Base-by-base conservation (phyloP, 2,888 invertebrate genomes). In the Smittia sp. region DNA sequence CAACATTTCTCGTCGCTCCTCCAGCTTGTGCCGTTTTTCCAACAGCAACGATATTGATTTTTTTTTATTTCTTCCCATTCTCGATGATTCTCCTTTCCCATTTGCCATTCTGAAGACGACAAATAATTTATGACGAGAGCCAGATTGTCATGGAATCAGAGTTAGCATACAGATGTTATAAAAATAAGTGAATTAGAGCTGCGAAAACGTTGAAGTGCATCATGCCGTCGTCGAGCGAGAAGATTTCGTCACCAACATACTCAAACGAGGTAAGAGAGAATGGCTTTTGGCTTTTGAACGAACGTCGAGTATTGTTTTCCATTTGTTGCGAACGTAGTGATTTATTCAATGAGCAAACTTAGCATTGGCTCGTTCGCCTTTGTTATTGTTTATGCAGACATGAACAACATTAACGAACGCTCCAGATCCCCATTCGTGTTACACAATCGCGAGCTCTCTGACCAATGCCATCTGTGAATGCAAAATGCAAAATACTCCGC, bases 201-300 rank as follows among this genome's bases (percentile, higher is more conserved):
- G 24, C 20, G 54, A 46, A 3, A n/a, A 46, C 2, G 11, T 46
- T 46, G 46, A 72, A 72, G 24, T 62, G 72, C 62, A 72, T 25
- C 72, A 72, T 72, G 72, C 72, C 72, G 54, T 72, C 72, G 25
- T 72, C 72, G 39, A 72, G 72, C 24, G 72, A 72, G 39, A 72
- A 72, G 62, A 72, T 58, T 39, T 62, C 72, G 39, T 72, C 72
- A 62, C 72, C 72, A 58, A 72, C 72, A 72, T 72, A 38, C 62
- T 72, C 72, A 58, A 72, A 72, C 58, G 72, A 72, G 72, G 72
- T 72, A 69, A 69, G 18, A 7, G 18, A 20, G 18, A 20, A n/a
- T n/a, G 9, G 7, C 1, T 58, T 58, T 39, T 39, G 7, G n/a
- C 18, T 46, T 6, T 46, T 46, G n/a, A 46, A 46, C 2, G 11